Evolutionary conservation across 2,888 invertebrate genomes (phyloP), one percentile per base, ranked within the genome.

Genomic region (Hydropsyche betteni): DNA sequence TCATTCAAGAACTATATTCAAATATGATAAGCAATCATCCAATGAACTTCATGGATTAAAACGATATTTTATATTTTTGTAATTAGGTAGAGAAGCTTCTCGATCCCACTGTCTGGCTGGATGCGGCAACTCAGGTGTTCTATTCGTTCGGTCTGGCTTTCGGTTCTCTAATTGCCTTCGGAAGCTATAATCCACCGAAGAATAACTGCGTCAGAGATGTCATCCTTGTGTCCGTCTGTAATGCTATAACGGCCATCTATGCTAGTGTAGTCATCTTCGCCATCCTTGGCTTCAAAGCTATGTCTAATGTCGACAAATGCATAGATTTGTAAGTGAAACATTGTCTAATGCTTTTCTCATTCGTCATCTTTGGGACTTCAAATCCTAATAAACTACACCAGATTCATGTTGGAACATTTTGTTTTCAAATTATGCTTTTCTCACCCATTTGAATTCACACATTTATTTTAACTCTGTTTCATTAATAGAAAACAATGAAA

Each of bases 121-220:
- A 97, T 83, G 97, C 98, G 2, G 97, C 98, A 0, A 97, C 97
- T 0, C 98, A 98, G 87, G 97, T 98, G 2, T 98, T 98, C 88
- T 98, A 97, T 86, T 97, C 97, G 0, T 95, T 96, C 84, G 97
- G 97, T 2, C 87, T 98, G 76, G 97, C 97, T 5, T 98, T 98
- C 84, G 98, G 98, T 2, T 97, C 97, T 0, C 88, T 98, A 76
- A 97, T 98, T 81, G 97, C 97, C 0, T 98, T 97, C 84, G 97
- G 97, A 74, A 96, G 96, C 80, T 98, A 98, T 88, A 98, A 98
- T 84, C 93, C 95, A 0, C 94, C 95, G 1, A 94, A 96, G 84
- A 98, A 98, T 88, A 96, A 98, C 88, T 97, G 96, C 84, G 95
- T 96, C 72, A 88, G 95, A 72, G 98, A 98, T 83, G 96, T 97